Evolutionary conservation across 2,888 invertebrate genomes (phyloP), one percentile per base, ranked within the genome.

Genomic region (Cryptus viduatorius): DNA sequence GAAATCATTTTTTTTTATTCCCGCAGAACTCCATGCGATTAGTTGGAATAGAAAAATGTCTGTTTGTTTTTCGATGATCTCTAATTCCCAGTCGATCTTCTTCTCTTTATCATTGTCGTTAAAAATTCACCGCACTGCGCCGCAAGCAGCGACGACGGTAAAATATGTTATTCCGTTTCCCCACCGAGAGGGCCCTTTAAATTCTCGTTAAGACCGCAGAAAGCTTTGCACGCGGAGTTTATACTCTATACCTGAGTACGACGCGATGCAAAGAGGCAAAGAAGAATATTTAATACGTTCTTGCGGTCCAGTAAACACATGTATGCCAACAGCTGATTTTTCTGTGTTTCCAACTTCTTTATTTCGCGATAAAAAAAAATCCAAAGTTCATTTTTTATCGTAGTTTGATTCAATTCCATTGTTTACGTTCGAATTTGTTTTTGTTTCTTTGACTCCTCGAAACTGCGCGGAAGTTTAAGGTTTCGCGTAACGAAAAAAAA

Each of bases 161-260:
- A 64, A 75, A 71, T 65, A 50, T 59, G 59, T 14, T 68, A 64
- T 65, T 71, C 64, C 44, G 71, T 37, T 75, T 83, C 24, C 56
- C 72, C 31, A 69, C 59, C 65, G 53, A 59, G 80, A 56, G 82
- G 50, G 68, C 42, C 79, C 82, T 82, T 84, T 87, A 84, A 86
- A 87, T 86, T 86, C 84, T 87, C 87, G 86, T 87, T 87, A 84
- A 56, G 84, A 86, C 84, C 82, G 71, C 76, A 82, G 77, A 65
- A 19, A 69, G 42, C 61, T 68, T 48, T 48, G 46, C 1, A 16
- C 16, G 16, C 24, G 16, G 12, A 46, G 37, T 37, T 37, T 37
- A 37, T 37, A 7, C 4, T 37, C 37, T 8, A 37, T 24, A n/a
- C 4, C 50, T 3, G 16, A 48, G 59, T 16, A 53, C 72, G 16